Evolutionary conservation across 53 echinoderm and acorn worm species (phyloP).

Genomic region (Actinopyga echinites): DNA sequence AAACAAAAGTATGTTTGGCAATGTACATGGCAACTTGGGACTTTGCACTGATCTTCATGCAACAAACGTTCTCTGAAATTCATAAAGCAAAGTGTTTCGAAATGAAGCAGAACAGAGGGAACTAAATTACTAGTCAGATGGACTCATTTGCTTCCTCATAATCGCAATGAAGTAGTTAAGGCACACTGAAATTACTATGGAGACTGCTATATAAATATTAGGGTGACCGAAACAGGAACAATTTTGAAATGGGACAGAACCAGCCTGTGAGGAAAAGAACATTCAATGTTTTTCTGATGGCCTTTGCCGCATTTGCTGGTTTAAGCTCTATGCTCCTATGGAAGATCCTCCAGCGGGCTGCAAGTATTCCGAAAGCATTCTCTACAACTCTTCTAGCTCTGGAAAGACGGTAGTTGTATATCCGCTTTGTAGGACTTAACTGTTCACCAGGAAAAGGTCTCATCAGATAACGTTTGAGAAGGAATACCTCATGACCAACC

Average conservation of each 20-base stretch:
- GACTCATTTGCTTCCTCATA: too few species aligned
- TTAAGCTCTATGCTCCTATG: constrained; percentile 44
- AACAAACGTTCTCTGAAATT: too few species aligned
- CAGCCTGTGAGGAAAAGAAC: constrained; percentile 55
- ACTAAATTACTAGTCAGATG: too few species aligned
- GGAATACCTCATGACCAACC: constrained; percentile 49
- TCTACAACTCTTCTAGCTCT: constrained; percentile 45
- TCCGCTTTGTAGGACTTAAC: constrained; percentile 20
- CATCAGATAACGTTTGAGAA: constrained; percentile 56
- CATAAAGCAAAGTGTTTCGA: too few species aligned
- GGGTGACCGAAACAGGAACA: constrained; percentile 40
- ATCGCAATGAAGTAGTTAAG: too few species aligned
- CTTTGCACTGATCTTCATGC: too few species aligned
- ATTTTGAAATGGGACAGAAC: constrained; percentile 60
- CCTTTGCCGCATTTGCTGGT: constrained; percentile 34
- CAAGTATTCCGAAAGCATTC: constrained; percentile 52
- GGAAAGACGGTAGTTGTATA: constrained; percentile 55
- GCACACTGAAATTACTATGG: too few species aligned
- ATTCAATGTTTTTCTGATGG: constrained; percentile 44
- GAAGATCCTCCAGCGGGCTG: constrained; percentile 62
- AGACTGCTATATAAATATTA: too few species aligned
- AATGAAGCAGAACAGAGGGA: too few species aligned
- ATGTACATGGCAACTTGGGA: too few species aligned
- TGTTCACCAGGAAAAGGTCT: constrained; percentile 63
- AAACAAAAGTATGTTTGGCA: too few species aligned